Evolutionary conservation across 2,888 invertebrate species (phyloP).

Genomic region (Creontiades dilutus): DNA sequence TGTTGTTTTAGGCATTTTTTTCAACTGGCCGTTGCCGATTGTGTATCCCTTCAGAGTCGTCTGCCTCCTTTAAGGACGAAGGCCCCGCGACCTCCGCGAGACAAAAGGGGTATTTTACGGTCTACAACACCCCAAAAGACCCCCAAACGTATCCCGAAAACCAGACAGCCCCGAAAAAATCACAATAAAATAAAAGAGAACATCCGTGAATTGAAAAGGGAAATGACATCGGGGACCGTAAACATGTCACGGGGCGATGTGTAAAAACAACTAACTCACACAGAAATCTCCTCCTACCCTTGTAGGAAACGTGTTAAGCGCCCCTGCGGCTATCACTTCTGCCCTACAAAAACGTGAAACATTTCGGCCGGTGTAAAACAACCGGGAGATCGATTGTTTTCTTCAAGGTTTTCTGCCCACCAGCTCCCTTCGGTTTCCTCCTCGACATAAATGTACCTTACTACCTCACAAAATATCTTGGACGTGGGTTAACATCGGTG

Average conservation of each 20-base stretch:
- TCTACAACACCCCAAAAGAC: neutral
- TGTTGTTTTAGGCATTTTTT: too few species aligned
- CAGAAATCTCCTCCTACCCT: conserved; percentile 16
- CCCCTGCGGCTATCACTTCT: conserved; percentile 41
- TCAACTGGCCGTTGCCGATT: neutral
- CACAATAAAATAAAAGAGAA: neutral
- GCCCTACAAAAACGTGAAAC: conserved; percentile 39
- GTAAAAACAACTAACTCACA: conserved; percentile 40
- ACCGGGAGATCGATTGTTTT: conserved; percentile 32
- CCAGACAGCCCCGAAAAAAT: neutral
- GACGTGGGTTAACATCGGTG: neutral
- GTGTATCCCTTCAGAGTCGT: neutral
- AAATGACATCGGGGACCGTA: conserved; percentile 25
- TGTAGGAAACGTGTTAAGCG: conserved; percentile 43
- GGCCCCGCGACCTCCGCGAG: conserved; percentile 4
- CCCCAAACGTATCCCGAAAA: conserved; percentile 42
- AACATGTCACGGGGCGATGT: conserved; percentile 19
- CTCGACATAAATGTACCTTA: neutral
- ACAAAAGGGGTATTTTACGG: conserved; percentile 40
- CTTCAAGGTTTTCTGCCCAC: conserved; percentile 18
- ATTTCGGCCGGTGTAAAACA: conserved; percentile 22
- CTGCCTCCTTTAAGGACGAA: neutral
- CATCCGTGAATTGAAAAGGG: conserved; percentile 32
- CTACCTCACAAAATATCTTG: neutral
- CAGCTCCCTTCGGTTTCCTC: neutral